Percentiles rank a stretch among this genome's conserved stretches.
Conservation (phyloP, 2,797 vertebrate species). For the Peromyscus melanophrys region DNA sequence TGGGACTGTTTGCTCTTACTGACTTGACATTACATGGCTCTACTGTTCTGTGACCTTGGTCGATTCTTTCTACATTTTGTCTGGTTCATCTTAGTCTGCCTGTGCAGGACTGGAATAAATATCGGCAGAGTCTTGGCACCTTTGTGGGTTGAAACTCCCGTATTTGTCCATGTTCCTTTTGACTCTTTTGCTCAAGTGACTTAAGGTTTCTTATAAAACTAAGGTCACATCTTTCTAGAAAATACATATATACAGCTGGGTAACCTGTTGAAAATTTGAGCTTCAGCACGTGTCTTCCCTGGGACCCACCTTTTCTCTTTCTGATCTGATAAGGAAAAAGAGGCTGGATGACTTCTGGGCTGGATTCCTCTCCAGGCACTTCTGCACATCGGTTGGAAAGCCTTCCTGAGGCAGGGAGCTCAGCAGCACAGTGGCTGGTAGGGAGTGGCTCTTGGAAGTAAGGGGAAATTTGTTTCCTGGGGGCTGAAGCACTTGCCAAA, state of each 20-base stretch:
- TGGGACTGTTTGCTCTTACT: background rate
- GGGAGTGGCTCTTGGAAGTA: background rate
- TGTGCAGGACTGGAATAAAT: background rate
- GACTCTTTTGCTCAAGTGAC: background rate
- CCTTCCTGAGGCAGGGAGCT: background rate
- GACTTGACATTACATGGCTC: background rate
- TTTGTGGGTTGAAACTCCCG: background rate
- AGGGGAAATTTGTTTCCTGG: background rate
- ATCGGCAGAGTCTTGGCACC: background rate
- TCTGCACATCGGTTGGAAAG: background rate
- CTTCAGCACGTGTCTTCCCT: background rate
- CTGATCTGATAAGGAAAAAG: background rate
- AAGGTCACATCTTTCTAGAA: background rate
- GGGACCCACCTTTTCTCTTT: background rate
- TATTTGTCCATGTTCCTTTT: background rate
- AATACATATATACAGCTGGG: background rate
- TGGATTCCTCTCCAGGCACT: background rate
- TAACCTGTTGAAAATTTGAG: background rate
- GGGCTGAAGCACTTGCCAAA: too few relatives aligned
- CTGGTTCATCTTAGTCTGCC: background rate
- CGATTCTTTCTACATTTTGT: background rate
- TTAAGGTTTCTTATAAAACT: background rate
- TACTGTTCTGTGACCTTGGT: too few relatives aligned
- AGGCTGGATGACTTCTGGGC: background rate
- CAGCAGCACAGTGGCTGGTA: too few relatives aligned